These are phyloP conservation scores for Athalia circularis DNA, from an alignment of 2,888 invertebrate species.

Conservation along the genomic window DNA sequence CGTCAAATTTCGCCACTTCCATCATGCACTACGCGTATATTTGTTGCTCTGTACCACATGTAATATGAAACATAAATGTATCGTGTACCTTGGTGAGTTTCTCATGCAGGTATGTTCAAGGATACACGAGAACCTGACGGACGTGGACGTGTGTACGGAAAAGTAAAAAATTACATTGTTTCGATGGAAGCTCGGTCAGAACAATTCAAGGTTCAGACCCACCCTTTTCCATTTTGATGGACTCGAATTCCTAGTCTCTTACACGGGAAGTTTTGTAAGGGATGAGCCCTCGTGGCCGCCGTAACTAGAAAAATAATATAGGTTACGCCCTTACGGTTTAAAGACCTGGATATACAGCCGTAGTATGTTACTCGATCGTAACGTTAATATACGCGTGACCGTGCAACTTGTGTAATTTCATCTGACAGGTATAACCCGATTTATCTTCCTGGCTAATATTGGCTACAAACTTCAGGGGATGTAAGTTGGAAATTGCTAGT, in stretches of 20 bases:
- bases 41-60: background rate
- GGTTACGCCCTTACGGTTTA: no score
- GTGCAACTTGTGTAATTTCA: constrained; percentile 28
- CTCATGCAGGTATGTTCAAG: background rate
- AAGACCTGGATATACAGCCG: no score
- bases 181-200: background rate
- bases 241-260: no score
- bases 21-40: background rate
- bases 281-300: background rate
- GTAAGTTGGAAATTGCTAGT: constrained; percentile 73
- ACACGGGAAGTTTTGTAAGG: no score
- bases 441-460: constrained; percentile 71
- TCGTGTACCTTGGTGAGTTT: background rate
- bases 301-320: background rate
- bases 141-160: no score
- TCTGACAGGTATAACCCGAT: constrained; percentile 70
- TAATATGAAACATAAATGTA: background rate
- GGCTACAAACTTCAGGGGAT: constrained; percentile 69
- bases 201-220: no score
- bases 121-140: background rate
- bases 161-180: background rate
- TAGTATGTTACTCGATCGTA: no score
- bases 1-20: constrained; percentile 8
- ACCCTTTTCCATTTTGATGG: no score
- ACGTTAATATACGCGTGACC: background rate